Evolutionary conservation across 2,797 vertebrate species (phyloP), one percentile per base, ranked within the genome.

Genomic region (Myotis vivesi): DNA sequence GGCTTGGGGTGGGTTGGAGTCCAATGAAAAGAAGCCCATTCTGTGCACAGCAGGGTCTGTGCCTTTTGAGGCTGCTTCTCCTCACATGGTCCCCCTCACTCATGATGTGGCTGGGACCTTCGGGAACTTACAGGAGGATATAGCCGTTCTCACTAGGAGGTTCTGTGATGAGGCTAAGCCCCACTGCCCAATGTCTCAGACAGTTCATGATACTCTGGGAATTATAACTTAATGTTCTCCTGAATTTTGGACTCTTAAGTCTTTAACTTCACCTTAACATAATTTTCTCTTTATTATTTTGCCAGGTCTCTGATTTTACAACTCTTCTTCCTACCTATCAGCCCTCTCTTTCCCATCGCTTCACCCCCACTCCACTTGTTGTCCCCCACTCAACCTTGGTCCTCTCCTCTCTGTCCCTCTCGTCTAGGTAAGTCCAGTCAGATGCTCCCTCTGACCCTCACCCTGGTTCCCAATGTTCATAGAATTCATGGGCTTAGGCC

Each of bases 1-100:
- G 4, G 25, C 8, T 22, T 10, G 2, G 36, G 8, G 3, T 1
- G 0, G 36, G 8, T 12, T 23, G 19, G 33, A 19, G 28, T 2
- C 41, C 3, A 1, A 33, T 19, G 11, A 3, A 62, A 79, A 69
- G 64, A 64, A 19, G 30, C 68, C 9, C 19, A 28, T 55, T 11
- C 20, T 3, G 20, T 3, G 6, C 55, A 13, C 1, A 1, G 33
- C 22, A 13, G 10, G 20, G 28, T 23, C 66, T 80, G 19, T 8
- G 15, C 51, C 53, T 71, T 9, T 8, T 38, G 55, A 25, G 28
- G 15, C 23, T 6, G 11, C 19, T 66, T 22, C 69, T 15, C 23
- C n/a, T 33, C n/a, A 23, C n/a, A 5, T 22, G 0, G 1, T 23
- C 28, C 46, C 57, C 8, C 7, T 57, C 51, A 5, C 72, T 46